phyloP scores from a whole-genome alignment of 1,140 invertebrate species.

The Lethocerus indicus region DNA sequence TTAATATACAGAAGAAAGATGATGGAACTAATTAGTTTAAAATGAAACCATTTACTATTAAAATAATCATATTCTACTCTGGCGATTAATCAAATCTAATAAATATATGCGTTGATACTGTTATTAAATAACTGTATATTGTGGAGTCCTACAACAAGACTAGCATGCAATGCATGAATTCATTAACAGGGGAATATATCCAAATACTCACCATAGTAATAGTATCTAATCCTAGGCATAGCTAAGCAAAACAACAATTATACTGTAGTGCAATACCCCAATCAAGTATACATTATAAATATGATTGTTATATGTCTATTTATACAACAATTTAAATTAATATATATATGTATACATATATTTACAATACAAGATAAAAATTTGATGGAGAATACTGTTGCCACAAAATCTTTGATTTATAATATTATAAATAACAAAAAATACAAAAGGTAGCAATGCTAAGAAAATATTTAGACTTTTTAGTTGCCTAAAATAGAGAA shows the following conservation, averaged over 20 bases:
- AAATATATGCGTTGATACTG: neutral
- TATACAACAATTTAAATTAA: neutral
- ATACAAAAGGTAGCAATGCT: no score
- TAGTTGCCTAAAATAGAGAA: no score
- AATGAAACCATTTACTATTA: neutral
- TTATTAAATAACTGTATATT: neutral
- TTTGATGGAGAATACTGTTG: no score
- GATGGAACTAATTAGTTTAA: neutral
- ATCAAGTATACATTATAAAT: neutral
- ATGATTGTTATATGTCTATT: neutral
- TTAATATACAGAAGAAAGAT: no score
- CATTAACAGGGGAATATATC: neutral
- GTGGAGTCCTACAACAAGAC: neutral
- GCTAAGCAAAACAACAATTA: constrained; percentile 23
- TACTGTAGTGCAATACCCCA: neutral
- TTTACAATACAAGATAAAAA: neutral
- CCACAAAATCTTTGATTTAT: no score
- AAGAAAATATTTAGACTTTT: no score
- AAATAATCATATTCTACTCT: neutral
- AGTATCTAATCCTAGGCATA: constrained; percentile 46
- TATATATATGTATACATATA: neutral
- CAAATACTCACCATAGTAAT: constrained; percentile 41
- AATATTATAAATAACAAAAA: no score
- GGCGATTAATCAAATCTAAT: neutral
- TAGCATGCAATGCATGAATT: neutral